Conservation (phyloP, 2,113 vertebrate genomes). For the Salvelinus fontinalis region DNA sequence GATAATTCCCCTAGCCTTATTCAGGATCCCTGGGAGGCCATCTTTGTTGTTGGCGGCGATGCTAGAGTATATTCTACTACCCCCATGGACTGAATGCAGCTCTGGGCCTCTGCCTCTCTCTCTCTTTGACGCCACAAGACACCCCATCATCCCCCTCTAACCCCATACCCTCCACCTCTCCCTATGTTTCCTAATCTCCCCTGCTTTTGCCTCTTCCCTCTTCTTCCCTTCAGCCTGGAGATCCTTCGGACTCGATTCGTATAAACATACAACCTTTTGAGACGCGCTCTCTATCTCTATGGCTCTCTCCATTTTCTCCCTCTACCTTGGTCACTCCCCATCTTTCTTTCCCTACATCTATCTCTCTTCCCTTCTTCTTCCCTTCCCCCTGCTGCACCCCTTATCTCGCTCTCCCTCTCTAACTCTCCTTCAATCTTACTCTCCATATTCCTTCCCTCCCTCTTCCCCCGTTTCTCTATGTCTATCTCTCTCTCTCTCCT, state of each 20-base stretch:
- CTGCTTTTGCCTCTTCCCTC: constrained; percentile 65
- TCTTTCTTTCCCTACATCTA: constrained; percentile 32
- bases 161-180: constrained; percentile 2
- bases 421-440: constrained; percentile 37
- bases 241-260: constrained; percentile 91
- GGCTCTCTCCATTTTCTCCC: constrained; percentile 33
- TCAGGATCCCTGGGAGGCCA: constrained; percentile 99
- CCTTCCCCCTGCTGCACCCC: background rate
- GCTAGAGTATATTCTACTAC: constrained; percentile 83
- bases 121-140: constrained; percentile 27
- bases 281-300: constrained; percentile 39
- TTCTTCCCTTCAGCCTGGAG: constrained; percentile 83
- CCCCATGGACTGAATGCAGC: constrained; percentile 91
- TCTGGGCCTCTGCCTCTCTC: constrained; percentile 82
- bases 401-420: constrained; percentile 7
- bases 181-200: constrained; percentile 51
- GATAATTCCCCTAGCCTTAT: constrained; percentile 99
- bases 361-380: constrained; percentile 35
- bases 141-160: background rate
- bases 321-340: background rate
- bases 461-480: constrained; percentile 14
- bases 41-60: constrained; percentile 96
- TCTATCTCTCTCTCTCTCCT: constrained; percentile 6
- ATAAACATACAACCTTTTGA: constrained; percentile 92
- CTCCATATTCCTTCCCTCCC: constrained; percentile 28